Conservation (phyloP, 2,113 vertebrate genomes). For the Festucalex cinctus region DNA sequence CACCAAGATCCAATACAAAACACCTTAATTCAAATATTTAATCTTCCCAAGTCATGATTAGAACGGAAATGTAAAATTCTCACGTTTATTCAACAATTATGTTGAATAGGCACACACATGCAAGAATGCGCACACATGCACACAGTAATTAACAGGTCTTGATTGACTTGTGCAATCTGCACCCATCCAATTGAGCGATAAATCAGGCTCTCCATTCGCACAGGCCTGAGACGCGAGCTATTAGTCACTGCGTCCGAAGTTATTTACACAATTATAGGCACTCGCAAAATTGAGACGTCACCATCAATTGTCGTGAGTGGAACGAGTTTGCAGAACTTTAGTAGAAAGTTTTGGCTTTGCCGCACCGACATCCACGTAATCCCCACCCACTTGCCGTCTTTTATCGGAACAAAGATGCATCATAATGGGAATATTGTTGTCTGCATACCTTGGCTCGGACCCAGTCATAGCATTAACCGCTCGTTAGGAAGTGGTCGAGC, state of each 20-base stretch:
- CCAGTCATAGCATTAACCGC: constrained; percentile 36
- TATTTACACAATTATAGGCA: neutral
- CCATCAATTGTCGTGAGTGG: neutral
- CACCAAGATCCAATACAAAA: no score
- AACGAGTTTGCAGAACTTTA: neutral
- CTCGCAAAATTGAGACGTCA: neutral
- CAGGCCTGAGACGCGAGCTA: constrained; percentile 8
- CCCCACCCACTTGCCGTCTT: neutral
- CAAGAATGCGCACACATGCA: constrained; percentile 8
- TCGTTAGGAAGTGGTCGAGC: constrained; percentile 53
- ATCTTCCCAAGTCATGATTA: neutral
- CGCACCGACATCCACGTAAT: neutral
- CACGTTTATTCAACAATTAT: neutral
- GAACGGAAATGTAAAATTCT: neutral
- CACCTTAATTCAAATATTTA: no score
- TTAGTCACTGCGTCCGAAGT: constrained; percentile 7
- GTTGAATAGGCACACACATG: neutral
- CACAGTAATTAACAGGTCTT: constrained; percentile 15
- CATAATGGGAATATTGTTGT: neutral
- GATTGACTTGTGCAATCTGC: constrained; percentile 34
- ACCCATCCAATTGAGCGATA: constrained; percentile 38
- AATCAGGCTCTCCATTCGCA: constrained; percentile 23
- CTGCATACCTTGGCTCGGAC: constrained; percentile 21
- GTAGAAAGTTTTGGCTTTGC: neutral
- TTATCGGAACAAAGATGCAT: constrained; percentile 1